A percentile compares a stretch with the other conserved stretches of the same genome.
These are phyloP conservation scores for Acrocephalus arundinaceus DNA, from an alignment of 2,113 vertebrate genomes.

Conservation along the genomic window DNA sequence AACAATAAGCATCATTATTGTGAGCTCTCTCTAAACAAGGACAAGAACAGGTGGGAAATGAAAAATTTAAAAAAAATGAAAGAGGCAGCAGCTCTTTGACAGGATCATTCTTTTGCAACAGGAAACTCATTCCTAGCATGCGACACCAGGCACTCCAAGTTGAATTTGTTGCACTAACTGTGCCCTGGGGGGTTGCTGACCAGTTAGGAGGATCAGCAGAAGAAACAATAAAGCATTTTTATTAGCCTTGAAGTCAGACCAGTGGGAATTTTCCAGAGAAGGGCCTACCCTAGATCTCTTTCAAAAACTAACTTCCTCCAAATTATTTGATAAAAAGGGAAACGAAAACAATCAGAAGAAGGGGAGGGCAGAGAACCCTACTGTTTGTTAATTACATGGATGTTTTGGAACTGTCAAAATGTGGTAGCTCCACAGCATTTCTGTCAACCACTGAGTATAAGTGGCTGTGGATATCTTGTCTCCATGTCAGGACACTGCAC, in stretches of 20 bases:
- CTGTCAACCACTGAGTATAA: neutral
- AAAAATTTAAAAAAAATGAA: neutral
- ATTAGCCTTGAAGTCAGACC: constrained; percentile 64
- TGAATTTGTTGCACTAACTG: constrained; percentile 29
- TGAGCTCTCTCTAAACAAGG: neutral
- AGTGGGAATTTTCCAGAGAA: constrained; percentile 43
- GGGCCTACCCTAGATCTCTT: neutral
- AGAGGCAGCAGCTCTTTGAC: neutral
- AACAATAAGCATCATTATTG: neutral
- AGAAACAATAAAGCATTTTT: constrained; percentile 68
- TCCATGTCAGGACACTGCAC: neutral
- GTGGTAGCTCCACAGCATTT: neutral
- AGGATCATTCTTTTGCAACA: neutral
- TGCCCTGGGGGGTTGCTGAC: constrained; percentile 43
- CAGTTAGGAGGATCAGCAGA: constrained; percentile 56
- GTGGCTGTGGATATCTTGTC: neutral
- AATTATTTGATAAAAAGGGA: neutral
- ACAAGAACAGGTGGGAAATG: neutral
- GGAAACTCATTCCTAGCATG: neutral
- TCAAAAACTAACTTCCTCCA: constrained; percentile 40
- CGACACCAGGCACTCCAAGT: neutral
- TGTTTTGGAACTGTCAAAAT: neutral
- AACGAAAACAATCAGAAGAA: neutral
- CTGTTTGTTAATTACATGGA: neutral
- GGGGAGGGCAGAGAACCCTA: neutral